A percentile compares a stretch with the other conserved stretches of the same genome.
phyloP scores from a whole-genome alignment of 1,140 invertebrate genomes.

The Pseudomyrmex concolor region DNA sequence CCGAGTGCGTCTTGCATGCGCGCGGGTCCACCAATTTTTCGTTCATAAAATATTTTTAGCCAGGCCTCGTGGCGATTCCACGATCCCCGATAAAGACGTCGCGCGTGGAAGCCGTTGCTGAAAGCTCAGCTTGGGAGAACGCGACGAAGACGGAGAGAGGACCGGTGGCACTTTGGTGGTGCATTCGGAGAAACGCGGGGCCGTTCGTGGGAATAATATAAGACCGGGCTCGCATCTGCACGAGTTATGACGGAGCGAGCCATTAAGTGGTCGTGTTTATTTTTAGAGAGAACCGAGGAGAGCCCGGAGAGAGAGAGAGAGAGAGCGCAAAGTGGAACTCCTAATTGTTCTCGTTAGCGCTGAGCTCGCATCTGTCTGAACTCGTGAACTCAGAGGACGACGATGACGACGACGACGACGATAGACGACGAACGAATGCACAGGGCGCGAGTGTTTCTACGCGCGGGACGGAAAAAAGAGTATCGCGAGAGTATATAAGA shows the following conservation, averaged over 20 bases:
- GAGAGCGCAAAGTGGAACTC: conserved; percentile 82
- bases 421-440: conserved; percentile 28
- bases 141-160: background rate
- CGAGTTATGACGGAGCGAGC: conserved; percentile 80
- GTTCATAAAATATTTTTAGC: conserved; percentile 56
- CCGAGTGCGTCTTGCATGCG: conserved; percentile 3
- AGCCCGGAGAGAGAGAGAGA: conserved; percentile 75
- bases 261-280: conserved; percentile 83
- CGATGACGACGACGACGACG: conserved; percentile 51
- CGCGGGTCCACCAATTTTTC: conserved; percentile 28
- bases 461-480: conserved; percentile 15
- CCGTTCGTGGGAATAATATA: conserved; percentile 82
- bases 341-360: conserved; percentile 85
- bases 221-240: conserved; percentile 80
- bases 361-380: conserved; percentile 83
- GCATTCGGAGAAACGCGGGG: conserved; percentile 77
- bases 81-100: conserved; percentile 55
- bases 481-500: conserved; percentile 29
- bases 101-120: conserved; percentile 43
- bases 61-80: conserved; percentile 51
- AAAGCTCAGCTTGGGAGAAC: background rate
- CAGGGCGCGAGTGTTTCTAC: background rate
- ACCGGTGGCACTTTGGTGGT: conserved; percentile 42
- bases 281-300: conserved; percentile 79
- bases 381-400: conserved; percentile 81